Evolutionary conservation across 2,797 vertebrate species (phyloP).

Genomic region (Sardinella longiceps): DNA sequence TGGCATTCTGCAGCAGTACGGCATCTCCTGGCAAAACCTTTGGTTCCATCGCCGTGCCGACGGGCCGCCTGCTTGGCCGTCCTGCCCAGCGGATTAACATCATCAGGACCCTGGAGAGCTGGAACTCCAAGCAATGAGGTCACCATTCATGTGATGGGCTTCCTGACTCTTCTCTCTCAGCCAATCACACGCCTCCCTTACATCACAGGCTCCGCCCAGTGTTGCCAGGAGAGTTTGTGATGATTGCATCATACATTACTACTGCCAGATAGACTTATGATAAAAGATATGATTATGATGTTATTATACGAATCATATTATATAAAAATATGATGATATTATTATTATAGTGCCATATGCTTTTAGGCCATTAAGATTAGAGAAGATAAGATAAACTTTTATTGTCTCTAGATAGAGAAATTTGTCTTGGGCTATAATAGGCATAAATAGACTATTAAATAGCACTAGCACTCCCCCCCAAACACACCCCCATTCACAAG

Average conservation of each 20-base stretch:
- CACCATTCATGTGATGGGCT: neutral
- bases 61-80: constrained; percentile 63
- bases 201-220: neutral
- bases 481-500: no score
- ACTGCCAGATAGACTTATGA: no score
- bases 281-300: no score
- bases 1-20: neutral
- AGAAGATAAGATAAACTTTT: no score
- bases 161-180: neutral
- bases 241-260: neutral
- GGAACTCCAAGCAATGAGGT: constrained; percentile 58
- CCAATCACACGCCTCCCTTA: neutral
- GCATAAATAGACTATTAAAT: no score
- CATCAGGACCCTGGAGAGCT: constrained; percentile 59
- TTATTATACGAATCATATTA: no score
- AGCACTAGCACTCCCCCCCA: no score
- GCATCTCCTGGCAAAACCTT: constrained; percentile 64
- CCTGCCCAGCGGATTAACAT: constrained; percentile 66
- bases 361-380: neutral
- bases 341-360: neutral
- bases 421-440: no score
- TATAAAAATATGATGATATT: neutral
- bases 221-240: neutral
- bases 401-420: no score
- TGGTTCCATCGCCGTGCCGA: constrained; percentile 65